Evolutionary conservation across 2,113 vertebrate genomes (phyloP).

Genomic region (Phocoena sinus): DNA sequence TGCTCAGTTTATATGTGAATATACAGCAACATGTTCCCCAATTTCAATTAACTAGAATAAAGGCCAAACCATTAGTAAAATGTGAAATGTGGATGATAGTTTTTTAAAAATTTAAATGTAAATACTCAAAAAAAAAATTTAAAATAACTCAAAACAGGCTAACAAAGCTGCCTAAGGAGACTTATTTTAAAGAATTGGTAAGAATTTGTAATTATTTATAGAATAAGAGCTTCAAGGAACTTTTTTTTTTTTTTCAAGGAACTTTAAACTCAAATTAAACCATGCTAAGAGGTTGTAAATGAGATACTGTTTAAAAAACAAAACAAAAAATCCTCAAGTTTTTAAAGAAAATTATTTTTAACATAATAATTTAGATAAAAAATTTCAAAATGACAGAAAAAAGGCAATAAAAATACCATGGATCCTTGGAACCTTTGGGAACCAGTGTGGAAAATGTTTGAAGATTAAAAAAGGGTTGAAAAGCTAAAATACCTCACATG

Average conservation of each 20-base stretch:
- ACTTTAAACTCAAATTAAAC: constrained; percentile 13
- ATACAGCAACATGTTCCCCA: neutral
- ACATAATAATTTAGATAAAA: neutral
- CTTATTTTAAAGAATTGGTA: neutral
- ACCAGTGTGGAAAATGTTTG: neutral
- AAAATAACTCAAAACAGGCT: neutral
- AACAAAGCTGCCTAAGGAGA: neutral
- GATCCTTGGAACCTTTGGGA: neutral
- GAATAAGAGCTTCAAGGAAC: neutral
- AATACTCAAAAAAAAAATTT: neutral
- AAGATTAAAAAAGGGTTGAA: neutral
- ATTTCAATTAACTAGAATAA: neutral
- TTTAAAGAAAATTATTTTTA: constrained; percentile 16
- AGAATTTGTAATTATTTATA: neutral
- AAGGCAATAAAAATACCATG: neutral
- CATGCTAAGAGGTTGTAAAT: neutral
- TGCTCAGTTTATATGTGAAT: neutral
- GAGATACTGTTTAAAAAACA: neutral
- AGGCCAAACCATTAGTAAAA: constrained; percentile 23
- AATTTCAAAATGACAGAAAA: neutral
- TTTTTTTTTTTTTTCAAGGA: neutral
- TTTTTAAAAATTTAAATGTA: neutral
- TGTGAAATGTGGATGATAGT: neutral
- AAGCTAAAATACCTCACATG: neutral
- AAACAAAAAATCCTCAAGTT: neutral